Base-by-base conservation (phyloP, 2,113 vertebrate genomes). In the Thryonomys swinderianus region DNA sequence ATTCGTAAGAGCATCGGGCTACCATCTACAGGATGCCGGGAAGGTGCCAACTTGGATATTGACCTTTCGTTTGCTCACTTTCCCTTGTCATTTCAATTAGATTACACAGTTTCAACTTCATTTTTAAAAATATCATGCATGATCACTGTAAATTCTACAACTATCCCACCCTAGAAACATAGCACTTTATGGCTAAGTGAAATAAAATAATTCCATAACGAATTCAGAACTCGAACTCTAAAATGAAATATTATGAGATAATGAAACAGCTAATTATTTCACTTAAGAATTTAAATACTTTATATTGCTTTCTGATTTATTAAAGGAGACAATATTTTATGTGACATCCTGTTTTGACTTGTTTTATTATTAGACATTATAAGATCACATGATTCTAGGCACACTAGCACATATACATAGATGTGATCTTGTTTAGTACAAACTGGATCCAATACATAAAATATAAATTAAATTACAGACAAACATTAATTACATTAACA, bases 1-100 rank as follows among this genome's bases (percentile, higher is more conserved):
- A 80, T 78, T 95, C 69, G 73, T 55, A 42, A 73, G 93, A 93
- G 95, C 76, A 91, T 84, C 95, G 95, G 88, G 91, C 83, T 86
- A 80, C 57, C 91, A 91, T 91, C 85, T 89, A 45, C 59, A 89
- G 82, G 85, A 85, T 66, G 37, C 85, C 89, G 69, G 64, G 53
- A 45, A 85, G 20, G 51, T 0, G 86, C 94, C 96, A 94, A 45
- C n/a, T 45, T 87, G 76, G 85, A 67, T 94, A 81, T 94, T 97
- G 91, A 45, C 51, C 79, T 95, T 91, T 91, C 67, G n/a, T 40
- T 78, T 91, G 74, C 85, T 85, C 45, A 81, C 62, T 40, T 90
- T 92, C 48, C 64, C 64, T 86, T 40, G 20, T 79, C 73, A 55
- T 62, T 90, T 88, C 80, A 85, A 3, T 34, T 83, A 76, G 40